Percentiles rank a stretch among this genome's conserved stretches.
Evolutionary conservation across 2,113 vertebrate species (phyloP).

Genomic region (Amblyornis subalaris): DNA sequence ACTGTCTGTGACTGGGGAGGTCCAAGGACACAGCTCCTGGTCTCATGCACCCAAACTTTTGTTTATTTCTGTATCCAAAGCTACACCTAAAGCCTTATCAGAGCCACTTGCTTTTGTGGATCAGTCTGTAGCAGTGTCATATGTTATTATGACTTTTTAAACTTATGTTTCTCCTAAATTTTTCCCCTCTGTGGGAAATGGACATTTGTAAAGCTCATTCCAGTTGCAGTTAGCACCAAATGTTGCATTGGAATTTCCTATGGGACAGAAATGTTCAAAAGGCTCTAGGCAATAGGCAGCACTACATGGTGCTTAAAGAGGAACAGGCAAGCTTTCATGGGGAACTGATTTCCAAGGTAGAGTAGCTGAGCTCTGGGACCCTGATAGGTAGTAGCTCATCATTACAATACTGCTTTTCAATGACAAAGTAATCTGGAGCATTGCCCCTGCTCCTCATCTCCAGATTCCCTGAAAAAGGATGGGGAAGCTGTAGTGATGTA

Average conservation of each 20-base stretch:
- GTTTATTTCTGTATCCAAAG: not conserved
- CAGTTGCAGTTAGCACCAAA: not conserved
- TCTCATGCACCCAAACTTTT: not conserved
- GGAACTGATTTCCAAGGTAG: not conserved
- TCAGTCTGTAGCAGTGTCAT: not conserved
- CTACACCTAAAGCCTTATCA: not conserved
- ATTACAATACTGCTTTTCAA: not conserved
- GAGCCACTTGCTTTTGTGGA: not conserved
- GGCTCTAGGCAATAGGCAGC: not conserved
- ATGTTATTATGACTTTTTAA: not conserved
- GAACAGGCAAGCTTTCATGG: not conserved
- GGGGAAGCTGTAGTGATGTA: not conserved
- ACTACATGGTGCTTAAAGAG: not conserved
- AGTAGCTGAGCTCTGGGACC: not conserved
- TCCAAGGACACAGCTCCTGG: not conserved
- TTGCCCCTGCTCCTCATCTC: not conserved
- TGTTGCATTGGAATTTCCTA: not conserved
- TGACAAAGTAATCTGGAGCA: not conserved
- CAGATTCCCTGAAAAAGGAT: constrained; percentile 9
- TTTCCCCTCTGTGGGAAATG: not conserved
- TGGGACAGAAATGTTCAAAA: not conserved
- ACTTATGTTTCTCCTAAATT: not conserved
- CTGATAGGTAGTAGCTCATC: not conserved
- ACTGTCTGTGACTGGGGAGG: not conserved
- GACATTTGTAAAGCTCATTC: not conserved